Conservation (phyloP, 2,113 vertebrate genomes). For the Colius striatus region DNA sequence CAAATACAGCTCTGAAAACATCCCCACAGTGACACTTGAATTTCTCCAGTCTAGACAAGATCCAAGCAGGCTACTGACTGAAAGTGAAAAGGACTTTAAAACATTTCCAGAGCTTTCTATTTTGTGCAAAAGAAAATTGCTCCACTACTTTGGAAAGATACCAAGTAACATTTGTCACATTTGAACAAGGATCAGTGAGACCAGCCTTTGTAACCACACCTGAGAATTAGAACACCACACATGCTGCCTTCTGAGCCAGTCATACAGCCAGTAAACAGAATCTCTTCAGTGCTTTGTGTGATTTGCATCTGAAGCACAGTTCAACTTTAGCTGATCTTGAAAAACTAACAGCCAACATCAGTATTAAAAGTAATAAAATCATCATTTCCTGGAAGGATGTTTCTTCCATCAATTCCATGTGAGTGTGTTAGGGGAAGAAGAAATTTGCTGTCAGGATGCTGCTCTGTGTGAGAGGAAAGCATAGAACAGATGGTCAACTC, state of each 20-base stretch:
- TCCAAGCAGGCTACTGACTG: neutral
- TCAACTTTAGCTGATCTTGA: neutral
- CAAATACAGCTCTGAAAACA: neutral
- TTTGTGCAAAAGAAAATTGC: neutral
- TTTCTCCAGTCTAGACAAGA: neutral
- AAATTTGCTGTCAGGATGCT: neutral
- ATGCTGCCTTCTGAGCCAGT: neutral
- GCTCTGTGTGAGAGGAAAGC: neutral
- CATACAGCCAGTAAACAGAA: neutral
- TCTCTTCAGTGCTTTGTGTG: neutral
- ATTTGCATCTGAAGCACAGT: neutral
- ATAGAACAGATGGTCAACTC: slow-evolving; percentile 26
- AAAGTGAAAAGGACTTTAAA: neutral
- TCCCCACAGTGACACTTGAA: neutral
- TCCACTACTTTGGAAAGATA: neutral
- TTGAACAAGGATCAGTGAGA: neutral
- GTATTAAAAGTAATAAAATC: neutral
- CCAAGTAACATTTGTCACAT: slow-evolving; percentile 37
- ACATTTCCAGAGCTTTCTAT: neutral
- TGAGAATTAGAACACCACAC: neutral
- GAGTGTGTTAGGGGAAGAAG: neutral
- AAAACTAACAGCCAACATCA: neutral
- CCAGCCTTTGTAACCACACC: neutral
- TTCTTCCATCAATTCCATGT: neutral
- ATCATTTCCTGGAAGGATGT: neutral